Conservation (phyloP, 2,113 vertebrate genomes). For the Chitala chitala region DNA sequence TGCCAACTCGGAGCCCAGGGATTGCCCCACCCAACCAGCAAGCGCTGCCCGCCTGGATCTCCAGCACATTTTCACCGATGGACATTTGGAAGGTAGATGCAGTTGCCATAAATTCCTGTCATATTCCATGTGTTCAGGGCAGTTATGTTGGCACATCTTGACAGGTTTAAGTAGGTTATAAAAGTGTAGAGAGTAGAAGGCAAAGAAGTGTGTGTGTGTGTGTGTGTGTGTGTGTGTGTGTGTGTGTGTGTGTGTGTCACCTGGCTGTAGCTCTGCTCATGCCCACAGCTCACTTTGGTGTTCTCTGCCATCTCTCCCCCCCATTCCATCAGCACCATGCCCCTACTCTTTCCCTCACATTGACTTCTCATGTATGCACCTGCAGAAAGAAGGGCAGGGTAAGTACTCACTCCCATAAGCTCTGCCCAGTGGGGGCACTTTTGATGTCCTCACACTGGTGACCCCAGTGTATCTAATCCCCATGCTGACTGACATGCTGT, state of each 20-base stretch:
- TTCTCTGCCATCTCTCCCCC: constrained; percentile 75
- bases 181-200: not conserved
- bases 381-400: constrained; percentile 93
- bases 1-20: constrained; percentile 54
- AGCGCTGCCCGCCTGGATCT: constrained; percentile 46
- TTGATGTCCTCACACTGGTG: constrained; percentile 19
- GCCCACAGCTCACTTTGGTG: constrained; percentile 77
- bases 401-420: constrained; percentile 55
- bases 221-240: not conserved
- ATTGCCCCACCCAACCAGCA: constrained; percentile 38
- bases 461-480: too few relatives aligned
- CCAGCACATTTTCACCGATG: constrained; percentile 45
- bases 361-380: constrained; percentile 99
- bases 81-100: constrained; percentile 60
- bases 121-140: not conserved
- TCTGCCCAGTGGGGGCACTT: too few relatives aligned
- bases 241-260: constrained; percentile 42
- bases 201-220: not conserved
- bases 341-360: constrained; percentile 91
- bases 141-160: not conserved
- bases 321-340: constrained; percentile 74
- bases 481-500: too few relatives aligned
- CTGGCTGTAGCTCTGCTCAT: constrained; percentile 54
- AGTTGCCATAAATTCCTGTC: not conserved
- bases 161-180: too few relatives aligned